These are phyloP conservation scores for Amyelois transitella DNA, from an alignment of 1,140 invertebrate genomes.

Conservation along the genomic window DNA sequence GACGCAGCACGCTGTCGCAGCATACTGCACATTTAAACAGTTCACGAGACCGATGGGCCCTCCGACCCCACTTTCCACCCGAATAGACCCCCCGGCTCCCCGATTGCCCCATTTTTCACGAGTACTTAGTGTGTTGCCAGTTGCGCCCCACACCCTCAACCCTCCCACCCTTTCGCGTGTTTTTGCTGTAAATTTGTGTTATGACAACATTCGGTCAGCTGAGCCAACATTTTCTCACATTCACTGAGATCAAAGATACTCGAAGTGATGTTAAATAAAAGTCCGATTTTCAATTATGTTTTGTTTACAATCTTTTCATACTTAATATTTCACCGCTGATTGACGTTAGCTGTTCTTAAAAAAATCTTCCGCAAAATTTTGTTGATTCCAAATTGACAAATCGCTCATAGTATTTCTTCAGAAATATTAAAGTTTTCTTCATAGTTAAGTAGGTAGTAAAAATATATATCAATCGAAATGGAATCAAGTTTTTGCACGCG, in stretches of 20 bases:
- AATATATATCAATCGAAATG: no score
- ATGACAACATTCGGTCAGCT: conserved; percentile 49
- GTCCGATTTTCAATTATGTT: no score
- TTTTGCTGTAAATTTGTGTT: conserved; percentile 39
- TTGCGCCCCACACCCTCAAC: conserved; percentile 20
- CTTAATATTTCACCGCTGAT: no score
- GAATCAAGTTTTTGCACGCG: no score
- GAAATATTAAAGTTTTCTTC: no score
- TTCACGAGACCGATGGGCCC: conserved; percentile 22
- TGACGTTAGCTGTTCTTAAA: no score
- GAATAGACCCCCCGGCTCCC: conserved; percentile 11
- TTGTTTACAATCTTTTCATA: no score
- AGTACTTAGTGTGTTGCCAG: conserved; percentile 36
- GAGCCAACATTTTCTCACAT: conserved; percentile 19
- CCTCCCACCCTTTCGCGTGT: conserved; percentile 40
- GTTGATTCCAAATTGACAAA: no score
- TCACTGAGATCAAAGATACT: background rate
- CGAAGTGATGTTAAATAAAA: no score
- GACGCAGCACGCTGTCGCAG: conserved; percentile 50
- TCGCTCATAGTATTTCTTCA: no score
- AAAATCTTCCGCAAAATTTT: no score
- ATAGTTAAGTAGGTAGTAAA: no score
- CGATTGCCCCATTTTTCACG: conserved; percentile 43
- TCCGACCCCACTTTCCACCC: conserved; percentile 15
- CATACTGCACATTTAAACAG: conserved; percentile 59